Percentiles rank a stretch among this genome's conserved stretches.
phyloP scores from a whole-genome alignment of 2,797 vertebrate species.

The Pelochelys cantorii region DNA sequence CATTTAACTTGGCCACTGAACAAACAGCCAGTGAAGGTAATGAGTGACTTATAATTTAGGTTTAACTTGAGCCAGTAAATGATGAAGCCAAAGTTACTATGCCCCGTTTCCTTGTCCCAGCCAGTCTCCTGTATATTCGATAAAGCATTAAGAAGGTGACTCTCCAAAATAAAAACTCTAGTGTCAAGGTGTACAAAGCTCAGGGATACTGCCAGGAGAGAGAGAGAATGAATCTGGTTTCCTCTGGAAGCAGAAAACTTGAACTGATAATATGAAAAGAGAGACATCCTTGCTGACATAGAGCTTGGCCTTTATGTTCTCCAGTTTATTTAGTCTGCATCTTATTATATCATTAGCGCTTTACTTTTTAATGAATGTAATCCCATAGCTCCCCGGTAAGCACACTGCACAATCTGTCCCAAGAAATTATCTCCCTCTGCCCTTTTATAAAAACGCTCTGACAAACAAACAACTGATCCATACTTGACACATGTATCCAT shows the following conservation, averaged over 20 bases:
- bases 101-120: background rate
- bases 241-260: background rate
- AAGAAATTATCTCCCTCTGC: conserved; percentile 86
- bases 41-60: background rate
- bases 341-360: conserved; percentile 61
- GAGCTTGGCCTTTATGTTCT: conserved; percentile 3
- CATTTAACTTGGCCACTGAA: background rate
- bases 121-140: background rate
- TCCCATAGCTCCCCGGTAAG: conserved; percentile 41
- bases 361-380: conserved; percentile 63
- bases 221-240: background rate
- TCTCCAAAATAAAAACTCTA: background rate
- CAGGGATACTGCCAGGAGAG: background rate
- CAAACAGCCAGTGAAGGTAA: background rate
- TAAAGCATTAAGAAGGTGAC: background rate
- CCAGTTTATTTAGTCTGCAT: conserved; percentile 32
- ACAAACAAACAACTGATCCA: conserved; percentile 90
- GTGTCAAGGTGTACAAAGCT: background rate
- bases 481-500: conserved; percentile 86
- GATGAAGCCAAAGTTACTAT: background rate
- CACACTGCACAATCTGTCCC: conserved; percentile 62
- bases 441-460: conserved; percentile 87
- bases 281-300: background rate
- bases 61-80: accelerated
- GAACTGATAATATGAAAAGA: background rate